phyloP scores from a whole-genome alignment of 2,113 vertebrate species.

The Epinephelus fuscoguttatus region DNA sequence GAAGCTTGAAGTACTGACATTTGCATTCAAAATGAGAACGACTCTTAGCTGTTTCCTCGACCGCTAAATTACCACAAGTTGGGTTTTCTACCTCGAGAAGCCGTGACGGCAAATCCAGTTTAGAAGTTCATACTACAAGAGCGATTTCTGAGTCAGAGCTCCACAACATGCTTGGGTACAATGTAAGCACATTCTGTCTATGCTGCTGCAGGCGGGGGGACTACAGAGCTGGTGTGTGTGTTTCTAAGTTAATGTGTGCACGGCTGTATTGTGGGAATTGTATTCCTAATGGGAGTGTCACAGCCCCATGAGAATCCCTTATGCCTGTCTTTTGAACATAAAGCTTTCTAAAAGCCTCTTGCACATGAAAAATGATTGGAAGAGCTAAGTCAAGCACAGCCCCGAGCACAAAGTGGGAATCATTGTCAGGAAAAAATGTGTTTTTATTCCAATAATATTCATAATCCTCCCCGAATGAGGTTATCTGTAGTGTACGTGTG shows the following conservation, averaged over 20 bases:
- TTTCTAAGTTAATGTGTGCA: slow-evolving; percentile 46
- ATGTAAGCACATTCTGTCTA: slow-evolving; percentile 50
- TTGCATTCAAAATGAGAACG: slow-evolving; percentile 46
- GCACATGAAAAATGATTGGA: slow-evolving; percentile 50
- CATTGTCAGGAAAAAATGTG: slow-evolving; percentile 1
- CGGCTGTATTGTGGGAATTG: slow-evolving; percentile 37
- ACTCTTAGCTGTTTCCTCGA: neutral
- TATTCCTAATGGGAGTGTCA: slow-evolving; percentile 67
- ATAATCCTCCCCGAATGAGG: slow-evolving; percentile 47
- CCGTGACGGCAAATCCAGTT: slow-evolving; percentile 41
- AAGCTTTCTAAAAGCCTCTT: slow-evolving; percentile 59
- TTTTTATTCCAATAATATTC: slow-evolving; percentile 51
- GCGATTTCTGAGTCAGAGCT: slow-evolving; percentile 22
- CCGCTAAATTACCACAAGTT: slow-evolving; percentile 33
- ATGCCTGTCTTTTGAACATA: slow-evolving; percentile 63
- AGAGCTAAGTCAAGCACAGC: slow-evolving; percentile 56
- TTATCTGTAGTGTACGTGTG: slow-evolving; percentile 36
- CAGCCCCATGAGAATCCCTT: slow-evolving; percentile 58
- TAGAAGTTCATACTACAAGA: slow-evolving; percentile 17
- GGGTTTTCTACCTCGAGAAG: slow-evolving; percentile 7
- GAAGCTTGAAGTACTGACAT: slow-evolving; percentile 16
- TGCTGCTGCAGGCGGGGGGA: slow-evolving; percentile 27
- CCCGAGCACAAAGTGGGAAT: slow-evolving; percentile 38
- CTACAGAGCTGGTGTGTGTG: slow-evolving; percentile 46
- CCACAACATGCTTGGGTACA: slow-evolving; percentile 36